phyloP scores from a whole-genome alignment of 2,113 vertebrate species.

The Pycnonotus jocosus region DNA sequence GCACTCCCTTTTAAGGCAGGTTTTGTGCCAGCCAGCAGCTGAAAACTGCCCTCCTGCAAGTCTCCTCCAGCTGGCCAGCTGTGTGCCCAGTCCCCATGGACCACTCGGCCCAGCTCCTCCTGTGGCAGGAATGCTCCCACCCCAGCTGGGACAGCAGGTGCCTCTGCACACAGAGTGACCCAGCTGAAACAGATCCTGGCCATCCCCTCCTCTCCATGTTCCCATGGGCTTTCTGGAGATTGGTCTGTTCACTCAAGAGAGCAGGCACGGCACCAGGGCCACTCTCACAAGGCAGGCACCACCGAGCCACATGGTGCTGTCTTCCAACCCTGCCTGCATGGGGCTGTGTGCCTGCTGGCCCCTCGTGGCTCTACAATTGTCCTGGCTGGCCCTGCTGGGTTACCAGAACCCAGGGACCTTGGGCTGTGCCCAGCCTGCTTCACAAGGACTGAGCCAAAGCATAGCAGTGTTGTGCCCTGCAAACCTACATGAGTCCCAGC shows the following conservation, averaged over 20 bases:
- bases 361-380: background rate
- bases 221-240: background rate
- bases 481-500: fast-evolving
- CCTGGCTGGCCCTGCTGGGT: background rate
- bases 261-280: background rate
- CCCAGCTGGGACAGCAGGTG: background rate
- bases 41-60: background rate
- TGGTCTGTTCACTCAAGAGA: background rate
- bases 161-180: fast-evolving
- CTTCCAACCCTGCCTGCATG: background rate
- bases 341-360: background rate
- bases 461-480: fast-evolving
- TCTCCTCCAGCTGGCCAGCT: background rate
- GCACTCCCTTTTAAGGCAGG: constrained; percentile 32
- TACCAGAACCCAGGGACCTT: background rate
- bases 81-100: background rate
- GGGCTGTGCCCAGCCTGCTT: background rate
- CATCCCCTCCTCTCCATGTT: fast-evolving
- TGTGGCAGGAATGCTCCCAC: background rate
- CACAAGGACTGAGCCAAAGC: background rate
- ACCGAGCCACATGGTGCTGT: fast-evolving
- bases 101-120: background rate
- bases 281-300: background rate
- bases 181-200: background rate
- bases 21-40: background rate